Percentiles rank a stretch among this genome's conserved stretches.
phyloP scores from a whole-genome alignment of 92 coral and sea anemone species.

The Meandrina meandrites region DNA sequence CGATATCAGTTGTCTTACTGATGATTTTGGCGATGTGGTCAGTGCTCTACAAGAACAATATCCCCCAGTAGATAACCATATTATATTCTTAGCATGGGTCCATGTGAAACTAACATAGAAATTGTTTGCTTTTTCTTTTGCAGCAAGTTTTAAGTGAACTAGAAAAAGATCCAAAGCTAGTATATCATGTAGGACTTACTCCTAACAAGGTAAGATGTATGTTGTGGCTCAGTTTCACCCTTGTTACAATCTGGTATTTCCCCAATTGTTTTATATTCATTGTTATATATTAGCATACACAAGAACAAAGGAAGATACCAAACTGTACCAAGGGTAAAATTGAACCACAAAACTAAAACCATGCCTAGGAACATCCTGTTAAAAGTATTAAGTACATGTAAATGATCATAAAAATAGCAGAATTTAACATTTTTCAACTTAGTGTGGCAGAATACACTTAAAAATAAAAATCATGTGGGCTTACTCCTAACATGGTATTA shows the following conservation, averaged over 20 bases:
- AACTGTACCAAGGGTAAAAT: no score
- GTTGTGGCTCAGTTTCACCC: no score
- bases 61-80: neutral
- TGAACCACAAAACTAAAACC: no score
- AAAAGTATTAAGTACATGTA: neutral
- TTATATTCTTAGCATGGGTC: no score
- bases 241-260: no score
- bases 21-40: no score
- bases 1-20: neutral
- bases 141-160: constrained; percentile 96
- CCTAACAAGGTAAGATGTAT: constrained; percentile 85
- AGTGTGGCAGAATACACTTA: neutral
- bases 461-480: neutral
- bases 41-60: neutral
- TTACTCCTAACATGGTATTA: neutral
- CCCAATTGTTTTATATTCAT: no score
- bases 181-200: constrained; percentile 94
- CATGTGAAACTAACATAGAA: neutral
- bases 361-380: neutral
- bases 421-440: neutral
- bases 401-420: neutral
- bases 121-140: neutral
- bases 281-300: no score
- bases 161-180: constrained; percentile 97
- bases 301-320: no score